These are phyloP conservation scores for Oryzias woworae DNA, from an alignment of 2,113 vertebrate genomes.

Conservation along the genomic window DNA sequence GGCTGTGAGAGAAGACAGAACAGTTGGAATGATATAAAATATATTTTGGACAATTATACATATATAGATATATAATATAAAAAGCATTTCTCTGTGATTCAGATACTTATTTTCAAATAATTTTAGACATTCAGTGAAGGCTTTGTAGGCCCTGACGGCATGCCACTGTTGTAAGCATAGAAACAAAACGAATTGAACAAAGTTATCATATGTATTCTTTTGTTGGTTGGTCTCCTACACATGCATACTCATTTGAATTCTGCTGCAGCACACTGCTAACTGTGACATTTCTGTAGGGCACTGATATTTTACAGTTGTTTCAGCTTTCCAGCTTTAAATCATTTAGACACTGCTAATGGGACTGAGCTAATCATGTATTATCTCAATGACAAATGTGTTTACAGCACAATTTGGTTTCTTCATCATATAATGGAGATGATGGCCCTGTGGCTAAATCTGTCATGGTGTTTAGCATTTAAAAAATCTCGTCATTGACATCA, in stretches of 20 bases:
- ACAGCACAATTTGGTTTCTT: background rate
- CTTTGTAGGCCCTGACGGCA: too few relatives aligned
- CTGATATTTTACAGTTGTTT: slow-evolving; percentile 29
- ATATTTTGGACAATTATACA: too few relatives aligned
- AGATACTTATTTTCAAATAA: too few relatives aligned
- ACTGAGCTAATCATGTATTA: slow-evolving; percentile 24
- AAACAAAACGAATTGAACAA: too few relatives aligned
- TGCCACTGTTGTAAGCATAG: too few relatives aligned
- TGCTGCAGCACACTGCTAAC: background rate
- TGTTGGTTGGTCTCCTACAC: too few relatives aligned
- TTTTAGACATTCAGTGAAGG: too few relatives aligned
- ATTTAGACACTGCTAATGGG: slow-evolving; percentile 29
- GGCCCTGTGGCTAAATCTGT: background rate
- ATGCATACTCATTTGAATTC: slow-evolving; percentile 39
- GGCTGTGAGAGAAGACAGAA: too few relatives aligned
- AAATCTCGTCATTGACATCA: background rate
- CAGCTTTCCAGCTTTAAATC: slow-evolving; percentile 20
- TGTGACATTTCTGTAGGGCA: slow-evolving; percentile 44
- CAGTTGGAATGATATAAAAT: too few relatives aligned
- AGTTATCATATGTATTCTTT: too few relatives aligned
- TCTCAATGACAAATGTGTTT: slow-evolving; percentile 24
- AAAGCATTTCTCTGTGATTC: too few relatives aligned
- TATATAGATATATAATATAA: too few relatives aligned
- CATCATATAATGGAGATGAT: background rate
- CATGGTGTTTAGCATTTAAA: background rate